These are phyloP conservation scores for Pyrocephalus nanus DNA, from an alignment of 2,797 vertebrate species.

Conservation along the genomic window DNA sequence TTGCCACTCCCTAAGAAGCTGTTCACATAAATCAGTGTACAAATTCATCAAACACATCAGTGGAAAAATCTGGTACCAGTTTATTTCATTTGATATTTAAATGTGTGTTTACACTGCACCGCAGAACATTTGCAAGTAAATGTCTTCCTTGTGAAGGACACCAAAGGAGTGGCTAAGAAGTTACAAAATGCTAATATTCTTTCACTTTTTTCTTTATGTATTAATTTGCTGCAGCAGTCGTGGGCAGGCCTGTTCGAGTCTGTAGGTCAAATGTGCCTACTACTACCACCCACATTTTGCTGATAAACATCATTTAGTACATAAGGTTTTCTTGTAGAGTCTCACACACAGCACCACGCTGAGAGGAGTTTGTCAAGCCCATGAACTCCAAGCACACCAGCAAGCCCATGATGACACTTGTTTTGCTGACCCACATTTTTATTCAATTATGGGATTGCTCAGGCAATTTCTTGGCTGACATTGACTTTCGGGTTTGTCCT, in stretches of 20 bases:
- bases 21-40: not conserved
- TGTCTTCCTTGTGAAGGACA: not conserved
- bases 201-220: not conserved
- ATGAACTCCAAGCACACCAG: not conserved
- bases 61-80: not conserved
- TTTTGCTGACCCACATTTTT: slow-evolving; percentile 3
- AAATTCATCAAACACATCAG: not conserved
- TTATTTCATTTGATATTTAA: not conserved
- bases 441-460: not conserved
- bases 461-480: not conserved
- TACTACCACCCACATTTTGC: not conserved
- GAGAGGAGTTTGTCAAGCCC: not conserved
- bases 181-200: not conserved
- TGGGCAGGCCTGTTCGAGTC: not conserved
- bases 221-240: not conserved
- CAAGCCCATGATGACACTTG: not conserved
- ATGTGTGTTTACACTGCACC: not conserved
- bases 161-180: not conserved
- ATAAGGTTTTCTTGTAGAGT: not conserved
- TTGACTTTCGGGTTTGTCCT: slow-evolving; percentile 16
- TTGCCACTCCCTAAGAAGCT: not conserved
- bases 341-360: not conserved
- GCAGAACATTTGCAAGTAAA: not conserved
- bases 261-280: not conserved
- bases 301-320: not conserved